Percentiles rank a stretch among this genome's conserved stretches.
These are phyloP conservation scores for Yponomeuta evonymella DNA, from an alignment of 2,888 invertebrate genomes.

Conservation along the genomic window DNA sequence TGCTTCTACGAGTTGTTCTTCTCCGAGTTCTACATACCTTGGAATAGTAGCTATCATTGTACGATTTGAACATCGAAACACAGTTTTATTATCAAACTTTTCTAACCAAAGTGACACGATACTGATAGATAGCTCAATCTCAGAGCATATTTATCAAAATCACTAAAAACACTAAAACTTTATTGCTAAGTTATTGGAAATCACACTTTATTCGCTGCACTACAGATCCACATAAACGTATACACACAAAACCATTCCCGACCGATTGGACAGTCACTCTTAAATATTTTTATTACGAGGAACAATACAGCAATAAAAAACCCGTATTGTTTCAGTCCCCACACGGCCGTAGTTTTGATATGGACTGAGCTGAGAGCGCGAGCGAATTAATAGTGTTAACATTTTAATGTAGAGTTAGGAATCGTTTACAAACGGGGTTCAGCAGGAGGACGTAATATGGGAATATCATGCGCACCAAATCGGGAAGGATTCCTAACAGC, in stretches of 20 bases:
- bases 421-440: neutral
- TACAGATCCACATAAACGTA: neutral
- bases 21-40: conserved; percentile 1
- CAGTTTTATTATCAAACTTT: neutral
- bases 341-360: neutral
- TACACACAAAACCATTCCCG: neutral
- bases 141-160: neutral
- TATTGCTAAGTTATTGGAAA: neutral
- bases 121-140: neutral
- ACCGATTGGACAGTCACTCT: neutral
- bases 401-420: neutral
- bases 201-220: neutral
- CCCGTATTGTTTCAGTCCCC: conserved; percentile 3
- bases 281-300: neutral
- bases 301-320: neutral
- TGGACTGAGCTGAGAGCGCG: neutral
- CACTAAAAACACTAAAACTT: neutral
- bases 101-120: neutral
- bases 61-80: conserved; percentile 10
- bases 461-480: too few species aligned
- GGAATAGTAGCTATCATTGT: conserved; percentile 13
- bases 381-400: conserved; percentile 6
- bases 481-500: too few species aligned
- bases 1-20: neutral
- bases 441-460: too few species aligned